Conservation (phyloP, 2,113 vertebrate species). For the Eurystomus gularis region DNA sequence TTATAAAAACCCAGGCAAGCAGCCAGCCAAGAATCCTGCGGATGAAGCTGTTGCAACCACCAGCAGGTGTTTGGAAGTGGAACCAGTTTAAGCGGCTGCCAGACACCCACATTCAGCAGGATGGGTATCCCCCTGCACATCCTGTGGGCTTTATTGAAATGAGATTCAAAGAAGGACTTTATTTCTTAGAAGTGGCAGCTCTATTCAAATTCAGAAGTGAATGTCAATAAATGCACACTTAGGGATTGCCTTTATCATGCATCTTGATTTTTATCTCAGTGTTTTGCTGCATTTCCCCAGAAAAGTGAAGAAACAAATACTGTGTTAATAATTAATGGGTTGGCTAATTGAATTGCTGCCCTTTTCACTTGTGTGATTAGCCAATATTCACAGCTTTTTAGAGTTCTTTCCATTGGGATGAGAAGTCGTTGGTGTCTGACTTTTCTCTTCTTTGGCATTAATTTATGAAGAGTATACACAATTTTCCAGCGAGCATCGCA, state of each 20-base stretch:
- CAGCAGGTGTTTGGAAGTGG: background rate
- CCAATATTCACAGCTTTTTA: background rate
- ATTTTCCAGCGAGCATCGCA: background rate
- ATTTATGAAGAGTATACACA: background rate
- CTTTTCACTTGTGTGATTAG: background rate
- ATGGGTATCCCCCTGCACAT: background rate
- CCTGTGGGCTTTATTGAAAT: background rate
- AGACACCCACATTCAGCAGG: background rate
- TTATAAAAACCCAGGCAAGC: background rate
- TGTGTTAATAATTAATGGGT: background rate
- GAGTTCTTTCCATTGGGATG: background rate
- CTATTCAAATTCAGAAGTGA: background rate
- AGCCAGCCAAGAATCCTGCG: background rate
- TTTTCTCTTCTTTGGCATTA: background rate
- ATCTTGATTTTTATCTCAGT: background rate
- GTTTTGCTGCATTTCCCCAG: background rate
- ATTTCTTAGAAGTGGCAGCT: background rate
- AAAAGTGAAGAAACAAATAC: background rate
- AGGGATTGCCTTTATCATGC: background rate
- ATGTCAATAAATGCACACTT: background rate
- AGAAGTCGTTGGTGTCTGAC: background rate
- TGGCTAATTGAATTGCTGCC: background rate
- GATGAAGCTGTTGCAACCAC: constrained; percentile 5
- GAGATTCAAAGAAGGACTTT: background rate
- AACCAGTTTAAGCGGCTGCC: background rate